A percentile compares a stretch with the other conserved stretches of the same genome.
Evolutionary conservation across 1,140 invertebrate genomes (phyloP).

Genomic region (Drosophila gunungcola): DNA sequence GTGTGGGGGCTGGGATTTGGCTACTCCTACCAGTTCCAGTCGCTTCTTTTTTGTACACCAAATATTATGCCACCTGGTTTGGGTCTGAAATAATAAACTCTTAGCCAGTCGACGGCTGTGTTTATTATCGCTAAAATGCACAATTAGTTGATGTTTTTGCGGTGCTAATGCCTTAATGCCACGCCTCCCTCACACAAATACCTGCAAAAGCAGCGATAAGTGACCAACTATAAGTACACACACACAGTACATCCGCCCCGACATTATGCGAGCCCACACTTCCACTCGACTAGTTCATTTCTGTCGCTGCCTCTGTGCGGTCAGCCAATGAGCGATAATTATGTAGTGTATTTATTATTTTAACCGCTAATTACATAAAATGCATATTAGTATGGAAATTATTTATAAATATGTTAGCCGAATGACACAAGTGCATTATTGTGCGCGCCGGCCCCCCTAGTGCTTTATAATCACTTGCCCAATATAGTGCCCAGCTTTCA

Average conservation of each 20-base stretch:
- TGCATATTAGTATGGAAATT: constrained; percentile 82
- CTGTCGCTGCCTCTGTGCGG: constrained; percentile 61
- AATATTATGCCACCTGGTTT: constrained; percentile 41
- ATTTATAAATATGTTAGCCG: constrained; percentile 80
- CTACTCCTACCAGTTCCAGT: not conserved
- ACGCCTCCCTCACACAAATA: constrained; percentile 29
- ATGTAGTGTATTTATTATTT: constrained; percentile 83
- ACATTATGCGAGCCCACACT: constrained; percentile 13
- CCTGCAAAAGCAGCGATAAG: constrained; percentile 66
- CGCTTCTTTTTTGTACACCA: constrained; percentile 1
- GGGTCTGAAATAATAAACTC: constrained; percentile 79
- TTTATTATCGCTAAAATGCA: constrained; percentile 82
- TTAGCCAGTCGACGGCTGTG: constrained; percentile 43
- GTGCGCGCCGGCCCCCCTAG: not conserved
- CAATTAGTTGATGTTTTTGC: constrained; percentile 83
- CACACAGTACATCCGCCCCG: constrained; percentile 15
- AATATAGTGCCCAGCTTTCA: constrained; percentile 59
- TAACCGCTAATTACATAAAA: constrained; percentile 83
- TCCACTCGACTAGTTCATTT: constrained; percentile 56
- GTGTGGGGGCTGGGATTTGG: constrained; percentile 9
- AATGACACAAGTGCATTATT: constrained; percentile 49
- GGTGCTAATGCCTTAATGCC: constrained; percentile 80
- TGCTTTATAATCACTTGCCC: constrained; percentile 54
- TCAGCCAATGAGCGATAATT: constrained; percentile 78
- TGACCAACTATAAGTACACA: constrained; percentile 49